A percentile compares a stretch with the other conserved stretches of the same genome.
Conservation (phyloP, 2,113 vertebrate genomes). For the Nyctereutes procyonoides region DNA sequence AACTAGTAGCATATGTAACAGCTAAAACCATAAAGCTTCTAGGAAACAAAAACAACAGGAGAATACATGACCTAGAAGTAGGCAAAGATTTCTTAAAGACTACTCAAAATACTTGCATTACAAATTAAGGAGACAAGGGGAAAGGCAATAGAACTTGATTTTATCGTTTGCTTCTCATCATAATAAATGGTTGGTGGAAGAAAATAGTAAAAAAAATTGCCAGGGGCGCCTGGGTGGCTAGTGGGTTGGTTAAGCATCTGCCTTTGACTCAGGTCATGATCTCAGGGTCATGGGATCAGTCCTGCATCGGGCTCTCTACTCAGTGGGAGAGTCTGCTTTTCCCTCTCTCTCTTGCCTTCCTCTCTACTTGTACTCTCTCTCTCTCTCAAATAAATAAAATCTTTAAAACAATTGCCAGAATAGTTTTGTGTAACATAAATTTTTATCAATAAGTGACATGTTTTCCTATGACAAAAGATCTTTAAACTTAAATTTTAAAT, state of each 20-base stretch:
- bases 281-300: too few species aligned
- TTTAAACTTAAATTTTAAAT: conserved; percentile 14
- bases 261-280: too few species aligned
- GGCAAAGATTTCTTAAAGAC: background rate
- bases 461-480: background rate
- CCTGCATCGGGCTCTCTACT: too few species aligned
- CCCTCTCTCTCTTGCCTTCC: too few species aligned
- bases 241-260: too few species aligned
- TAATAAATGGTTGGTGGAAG: background rate
- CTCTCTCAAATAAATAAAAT: too few species aligned
- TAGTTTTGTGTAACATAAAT: background rate
- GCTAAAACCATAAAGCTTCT: background rate
- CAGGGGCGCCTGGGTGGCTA: too few species aligned
- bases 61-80: background rate
- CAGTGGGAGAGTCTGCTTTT: too few species aligned
- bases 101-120: background rate
- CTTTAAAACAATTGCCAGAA: background rate
- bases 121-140: background rate
- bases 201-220: background rate
- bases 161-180: background rate
- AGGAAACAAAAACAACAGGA: background rate
- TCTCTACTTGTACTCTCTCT: too few species aligned
- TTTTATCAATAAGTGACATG: background rate
- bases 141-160: background rate
- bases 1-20: background rate